phyloP scores from a whole-genome alignment of 2,797 vertebrate species.

The Jordanella pulchra region DNA sequence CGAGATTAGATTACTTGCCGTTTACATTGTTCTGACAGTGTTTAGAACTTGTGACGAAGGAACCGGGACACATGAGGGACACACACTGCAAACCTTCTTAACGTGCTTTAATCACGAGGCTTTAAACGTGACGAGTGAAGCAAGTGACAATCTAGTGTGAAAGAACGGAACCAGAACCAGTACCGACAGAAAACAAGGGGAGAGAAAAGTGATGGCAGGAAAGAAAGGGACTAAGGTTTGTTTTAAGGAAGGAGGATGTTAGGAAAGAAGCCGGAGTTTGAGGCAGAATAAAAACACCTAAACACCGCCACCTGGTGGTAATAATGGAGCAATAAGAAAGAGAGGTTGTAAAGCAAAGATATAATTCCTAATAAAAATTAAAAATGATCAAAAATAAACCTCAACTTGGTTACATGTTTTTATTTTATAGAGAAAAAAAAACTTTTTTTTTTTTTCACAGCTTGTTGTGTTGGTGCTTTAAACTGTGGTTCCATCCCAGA shows the following conservation, averaged over 20 bases:
- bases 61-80: not conserved
- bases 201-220: not conserved
- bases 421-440: not conserved
- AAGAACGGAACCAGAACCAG: not conserved
- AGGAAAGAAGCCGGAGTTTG: not conserved
- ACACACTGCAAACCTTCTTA: not conserved
- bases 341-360: not conserved
- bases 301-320: not conserved
- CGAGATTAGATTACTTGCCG: not conserved
- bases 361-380: not conserved
- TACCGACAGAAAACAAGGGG: not conserved
- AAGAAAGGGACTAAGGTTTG: not conserved
- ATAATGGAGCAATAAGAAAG: not conserved
- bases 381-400: too few relatives aligned
- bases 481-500: not conserved
- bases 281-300: not conserved
- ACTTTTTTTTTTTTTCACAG: not conserved
- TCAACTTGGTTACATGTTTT: not conserved
- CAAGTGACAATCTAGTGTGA: too few relatives aligned
- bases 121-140: not conserved
- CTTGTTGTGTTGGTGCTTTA: not conserved
- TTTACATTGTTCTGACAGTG: not conserved
- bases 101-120: not conserved
- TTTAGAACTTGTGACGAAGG: not conserved
- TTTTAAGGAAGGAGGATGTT: not conserved